Conservation (phyloP, 2,113 vertebrate genomes). For the Dolichotis patagonum region DNA sequence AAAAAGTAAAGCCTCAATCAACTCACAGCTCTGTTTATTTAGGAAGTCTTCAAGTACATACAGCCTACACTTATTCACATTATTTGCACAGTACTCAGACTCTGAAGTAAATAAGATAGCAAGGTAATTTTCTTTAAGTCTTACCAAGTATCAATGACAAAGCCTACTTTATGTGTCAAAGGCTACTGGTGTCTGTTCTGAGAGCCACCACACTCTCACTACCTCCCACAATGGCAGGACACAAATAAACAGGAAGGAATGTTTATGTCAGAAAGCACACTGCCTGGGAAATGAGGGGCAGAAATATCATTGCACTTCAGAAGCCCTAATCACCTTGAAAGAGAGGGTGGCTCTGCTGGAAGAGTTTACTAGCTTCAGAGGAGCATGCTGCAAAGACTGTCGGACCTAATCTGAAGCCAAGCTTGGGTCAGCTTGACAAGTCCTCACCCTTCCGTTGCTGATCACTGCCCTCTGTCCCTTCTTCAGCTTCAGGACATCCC, state of each 20-base stretch:
- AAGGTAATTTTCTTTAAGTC: background rate
- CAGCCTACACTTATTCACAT: background rate
- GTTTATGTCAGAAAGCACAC: background rate
- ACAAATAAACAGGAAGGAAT: background rate
- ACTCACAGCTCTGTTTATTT: background rate
- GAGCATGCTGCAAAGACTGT: background rate
- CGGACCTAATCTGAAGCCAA: slow-evolving; percentile 4
- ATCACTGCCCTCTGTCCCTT: slow-evolving; percentile 96
- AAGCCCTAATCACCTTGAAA: background rate
- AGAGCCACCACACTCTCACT: background rate
- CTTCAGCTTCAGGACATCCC: slow-evolving; percentile 96
- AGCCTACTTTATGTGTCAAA: background rate
- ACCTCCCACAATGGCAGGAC: background rate
- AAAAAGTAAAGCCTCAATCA: slow-evolving; percentile 45
- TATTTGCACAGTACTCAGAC: slow-evolving; percentile 14
- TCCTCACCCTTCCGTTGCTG: slow-evolving; percentile 97
- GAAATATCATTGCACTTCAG: background rate
- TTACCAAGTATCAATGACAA: background rate
- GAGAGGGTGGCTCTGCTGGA: background rate
- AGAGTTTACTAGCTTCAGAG: slow-evolving; percentile 37
- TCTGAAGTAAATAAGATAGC: background rate
- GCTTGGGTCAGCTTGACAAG: background rate
- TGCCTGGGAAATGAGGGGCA: background rate
- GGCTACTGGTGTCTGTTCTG: background rate
- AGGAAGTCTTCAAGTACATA: background rate